phyloP scores from a whole-genome alignment of 2,113 vertebrate species.

The Clupea harengus region DNA sequence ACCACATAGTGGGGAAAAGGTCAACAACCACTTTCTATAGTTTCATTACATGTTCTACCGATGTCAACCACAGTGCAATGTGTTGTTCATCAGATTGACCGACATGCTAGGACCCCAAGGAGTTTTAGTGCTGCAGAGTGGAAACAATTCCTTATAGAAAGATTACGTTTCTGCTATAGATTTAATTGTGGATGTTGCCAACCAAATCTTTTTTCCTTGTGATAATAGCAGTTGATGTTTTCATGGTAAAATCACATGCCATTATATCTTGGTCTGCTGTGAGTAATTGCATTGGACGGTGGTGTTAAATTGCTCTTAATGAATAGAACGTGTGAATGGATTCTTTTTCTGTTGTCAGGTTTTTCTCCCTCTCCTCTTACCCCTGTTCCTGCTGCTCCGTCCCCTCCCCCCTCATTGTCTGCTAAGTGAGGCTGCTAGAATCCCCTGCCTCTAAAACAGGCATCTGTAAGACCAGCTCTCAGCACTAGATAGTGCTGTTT shows the following conservation, averaged over 20 bases:
- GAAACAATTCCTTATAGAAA: no score
- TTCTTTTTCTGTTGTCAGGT: not conserved
- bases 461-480: slow-evolving; percentile 1
- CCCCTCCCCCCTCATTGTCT: not conserved
- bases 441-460: not conserved
- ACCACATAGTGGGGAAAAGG: not conserved
- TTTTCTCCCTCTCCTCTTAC: not conserved
- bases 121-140: not conserved
- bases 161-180: no score
- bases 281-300: no score
- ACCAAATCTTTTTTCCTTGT: no score
- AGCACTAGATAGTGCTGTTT: slow-evolving; percentile 18
- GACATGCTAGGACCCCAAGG: not conserved
- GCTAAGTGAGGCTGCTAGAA: not conserved
- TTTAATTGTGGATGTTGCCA: no score
- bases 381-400: not conserved
- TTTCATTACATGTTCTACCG: not conserved
- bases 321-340: not conserved
- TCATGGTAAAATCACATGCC: no score
- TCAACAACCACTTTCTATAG: not conserved
- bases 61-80: not conserved
- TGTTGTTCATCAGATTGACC: not conserved
- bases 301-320: no score
- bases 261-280: no score
- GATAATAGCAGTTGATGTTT: no score